These are phyloP conservation scores for Galemys pyrenaicus DNA, from an alignment of 2,113 vertebrate species.

Conservation along the genomic window DNA sequence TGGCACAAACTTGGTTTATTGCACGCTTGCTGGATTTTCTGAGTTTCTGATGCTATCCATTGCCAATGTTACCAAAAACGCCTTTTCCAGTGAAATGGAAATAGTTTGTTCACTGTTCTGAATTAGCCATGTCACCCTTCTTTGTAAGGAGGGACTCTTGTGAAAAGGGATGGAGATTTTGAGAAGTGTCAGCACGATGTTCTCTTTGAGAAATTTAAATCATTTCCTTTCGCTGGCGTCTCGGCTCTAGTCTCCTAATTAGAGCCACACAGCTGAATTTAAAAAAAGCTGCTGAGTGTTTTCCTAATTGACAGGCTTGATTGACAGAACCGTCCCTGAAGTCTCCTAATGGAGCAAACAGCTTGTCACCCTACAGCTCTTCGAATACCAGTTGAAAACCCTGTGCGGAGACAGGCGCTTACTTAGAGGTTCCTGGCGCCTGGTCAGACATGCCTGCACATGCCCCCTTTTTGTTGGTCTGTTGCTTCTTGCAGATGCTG, in stretches of 20 bases:
- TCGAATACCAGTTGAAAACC: not conserved
- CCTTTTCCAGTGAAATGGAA: too few relatives aligned
- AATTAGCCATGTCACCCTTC: accelerated
- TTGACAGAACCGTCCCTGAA: constrained; percentile 5
- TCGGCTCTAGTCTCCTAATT: not conserved
- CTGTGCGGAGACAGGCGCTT: not conserved
- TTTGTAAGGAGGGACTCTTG: not conserved
- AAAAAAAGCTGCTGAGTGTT: not conserved
- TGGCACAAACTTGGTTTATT: accelerated
- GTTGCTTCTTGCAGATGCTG: not conserved
- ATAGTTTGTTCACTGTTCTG: accelerated
- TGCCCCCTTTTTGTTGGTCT: not conserved
- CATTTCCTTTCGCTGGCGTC: not conserved
- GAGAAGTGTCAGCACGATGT: too few relatives aligned
- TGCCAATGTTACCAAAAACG: too few relatives aligned
- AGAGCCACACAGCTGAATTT: not conserved
- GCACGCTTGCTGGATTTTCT: accelerated
- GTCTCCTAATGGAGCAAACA: constrained; percentile 55
- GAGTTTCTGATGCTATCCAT: too few relatives aligned
- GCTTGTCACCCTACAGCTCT: constrained; percentile 31
- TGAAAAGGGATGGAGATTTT: not conserved
- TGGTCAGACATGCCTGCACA: not conserved
- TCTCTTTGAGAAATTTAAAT: not conserved
- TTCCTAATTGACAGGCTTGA: constrained; percentile 46
- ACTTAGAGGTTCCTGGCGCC: not conserved